Conservation (phyloP, 2,888 invertebrate species). For the Germaria angustata region DNA sequence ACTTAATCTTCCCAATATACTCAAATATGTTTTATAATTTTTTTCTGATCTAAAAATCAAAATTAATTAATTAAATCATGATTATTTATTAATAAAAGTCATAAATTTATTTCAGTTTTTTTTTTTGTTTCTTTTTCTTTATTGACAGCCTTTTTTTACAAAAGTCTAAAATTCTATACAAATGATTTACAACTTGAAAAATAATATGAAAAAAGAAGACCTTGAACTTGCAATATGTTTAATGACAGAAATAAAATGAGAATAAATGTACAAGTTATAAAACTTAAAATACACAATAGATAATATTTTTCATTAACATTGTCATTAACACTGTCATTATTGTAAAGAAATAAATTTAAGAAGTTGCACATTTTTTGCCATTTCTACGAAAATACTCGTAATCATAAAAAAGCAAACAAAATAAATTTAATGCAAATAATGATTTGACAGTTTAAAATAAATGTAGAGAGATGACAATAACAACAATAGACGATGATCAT, state of each 20-base stretch:
- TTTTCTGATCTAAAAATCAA: too few species aligned
- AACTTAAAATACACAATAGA: conserved; percentile 28
- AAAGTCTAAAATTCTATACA: conserved; percentile 1
- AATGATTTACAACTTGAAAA: conserved; percentile 11
- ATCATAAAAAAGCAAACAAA: neutral
- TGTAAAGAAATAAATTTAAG: conserved; percentile 44
- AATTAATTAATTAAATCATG: conserved; percentile 3
- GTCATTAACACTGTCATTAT: conserved; percentile 27
- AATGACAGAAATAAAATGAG: conserved; percentile 9
- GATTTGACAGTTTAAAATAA: conserved; percentile 21
- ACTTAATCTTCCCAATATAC: too few species aligned
- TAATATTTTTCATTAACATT: conserved; percentile 30
- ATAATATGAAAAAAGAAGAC: conserved; percentile 1
- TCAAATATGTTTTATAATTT: too few species aligned
- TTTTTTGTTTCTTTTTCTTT: too few species aligned
- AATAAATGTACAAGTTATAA: neutral
- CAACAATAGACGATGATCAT: neutral
- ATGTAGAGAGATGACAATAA: neutral
- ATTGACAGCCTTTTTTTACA: neutral
- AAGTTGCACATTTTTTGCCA: conserved; percentile 7
- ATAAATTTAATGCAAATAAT: conserved; percentile 27
- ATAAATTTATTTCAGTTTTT: neutral
- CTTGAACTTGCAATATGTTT: conserved; percentile 59
- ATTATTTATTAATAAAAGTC: conserved; percentile 15
- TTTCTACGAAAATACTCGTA: neutral